Evolutionary conservation across 2,113 vertebrate species (phyloP), one percentile per base, ranked within the genome.

Genomic region (Empidonax traillii): DNA sequence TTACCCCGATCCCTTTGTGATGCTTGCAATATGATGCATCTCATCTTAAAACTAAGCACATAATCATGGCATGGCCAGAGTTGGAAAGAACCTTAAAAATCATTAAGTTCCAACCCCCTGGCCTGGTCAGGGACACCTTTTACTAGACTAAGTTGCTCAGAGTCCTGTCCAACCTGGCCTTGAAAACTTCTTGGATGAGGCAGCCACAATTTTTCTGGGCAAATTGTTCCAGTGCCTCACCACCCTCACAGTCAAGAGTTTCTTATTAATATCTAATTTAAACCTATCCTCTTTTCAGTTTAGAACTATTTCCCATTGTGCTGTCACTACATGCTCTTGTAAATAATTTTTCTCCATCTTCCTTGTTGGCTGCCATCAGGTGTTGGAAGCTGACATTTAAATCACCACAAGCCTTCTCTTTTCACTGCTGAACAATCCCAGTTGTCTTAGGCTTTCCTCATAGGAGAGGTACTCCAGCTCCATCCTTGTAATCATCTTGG

Each of bases 61-160:
- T 14, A 73, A 13, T 52, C 33, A 46, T 33, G 35, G 12, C 62
- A 62, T 49, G 12, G 14, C 31, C 47, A 55, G 14, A 5, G 8
- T 35, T 43, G 30, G 12, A 59, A 39, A 7, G 19, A 9, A 20
- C 21, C 17, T 76, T 49, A 43, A 43, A 46, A 14, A 33, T 37
- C n/a, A 76, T 7, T 14, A 27, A 23, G 24, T 53, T 61, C n/a
- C 24, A 47, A 25, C 9, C 4, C 5, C 5, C n/a, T 82, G 10
- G 19, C 0, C 0, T 27, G 41, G 30, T 8, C 41, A 76, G 24
- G 21, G 47, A 41, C 8, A 55, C 1, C 21, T 69, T 62, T 55
- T n/a, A 41, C 12, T 55, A 31, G 41, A 55, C 5, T 0, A 0
- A 6, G 17, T 22, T 62, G 11, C n/a, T 83, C 14, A 83, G n/a